Evolutionary conservation across 2,113 vertebrate genomes (phyloP).

Genomic region (Syngnathus typhle): DNA sequence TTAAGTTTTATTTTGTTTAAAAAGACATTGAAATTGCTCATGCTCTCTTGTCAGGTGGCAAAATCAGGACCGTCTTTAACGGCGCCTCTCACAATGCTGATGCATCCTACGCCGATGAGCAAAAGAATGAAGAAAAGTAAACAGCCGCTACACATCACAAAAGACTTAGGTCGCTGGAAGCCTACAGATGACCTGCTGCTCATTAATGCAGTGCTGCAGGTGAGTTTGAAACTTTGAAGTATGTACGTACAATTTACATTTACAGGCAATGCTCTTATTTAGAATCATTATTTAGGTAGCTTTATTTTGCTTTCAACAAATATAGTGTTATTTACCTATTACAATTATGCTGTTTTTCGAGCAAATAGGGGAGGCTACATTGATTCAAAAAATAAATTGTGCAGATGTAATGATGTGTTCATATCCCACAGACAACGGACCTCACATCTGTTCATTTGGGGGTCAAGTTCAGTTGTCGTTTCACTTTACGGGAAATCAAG

Average conservation of each 20-base stretch:
- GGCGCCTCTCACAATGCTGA: slow-evolving; percentile 75
- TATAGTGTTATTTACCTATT: background rate
- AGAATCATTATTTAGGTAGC: background rate
- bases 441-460: slow-evolving; percentile 88
- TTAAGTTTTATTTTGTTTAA: background rate
- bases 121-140: slow-evolving; percentile 95
- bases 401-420: background rate
- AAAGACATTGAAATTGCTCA: background rate
- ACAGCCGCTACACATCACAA: slow-evolving; percentile 88
- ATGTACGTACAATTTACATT: background rate
- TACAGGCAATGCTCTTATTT: background rate
- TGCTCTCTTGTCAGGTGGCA: slow-evolving; percentile 68
- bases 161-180: slow-evolving; percentile 93
- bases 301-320: background rate
- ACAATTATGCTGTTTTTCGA: background rate
- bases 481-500: slow-evolving; percentile 88
- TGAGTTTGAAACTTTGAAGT: slow-evolving; percentile 37
- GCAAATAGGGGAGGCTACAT: background rate
- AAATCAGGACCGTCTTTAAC: slow-evolving; percentile 77
- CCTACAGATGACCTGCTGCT: slow-evolving; percentile 88
- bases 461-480: slow-evolving; percentile 95
- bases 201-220: slow-evolving; percentile 91
- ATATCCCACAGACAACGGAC: slow-evolving; percentile 81
- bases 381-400: background rate
- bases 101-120: slow-evolving; percentile 75